A percentile compares a stretch with the other conserved stretches of the same genome.
Conservation (phyloP, 2,113 vertebrate species). For the Seriola quinqueradiata region DNA sequence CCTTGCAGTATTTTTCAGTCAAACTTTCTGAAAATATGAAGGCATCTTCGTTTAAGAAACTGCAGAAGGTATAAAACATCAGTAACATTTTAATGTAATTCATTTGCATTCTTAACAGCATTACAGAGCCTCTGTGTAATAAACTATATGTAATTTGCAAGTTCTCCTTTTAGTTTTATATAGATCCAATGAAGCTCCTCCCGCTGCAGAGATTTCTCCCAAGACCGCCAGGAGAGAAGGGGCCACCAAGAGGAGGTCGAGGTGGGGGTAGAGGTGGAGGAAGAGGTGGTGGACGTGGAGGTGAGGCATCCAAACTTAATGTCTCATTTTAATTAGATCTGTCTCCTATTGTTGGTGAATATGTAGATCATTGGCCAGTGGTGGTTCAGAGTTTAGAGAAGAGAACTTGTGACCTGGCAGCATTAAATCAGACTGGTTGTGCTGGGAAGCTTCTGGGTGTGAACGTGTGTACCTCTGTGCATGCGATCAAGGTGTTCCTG, state of each 20-base stretch:
- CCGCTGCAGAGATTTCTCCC: conserved; percentile 97
- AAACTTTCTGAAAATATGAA: conserved; percentile 99
- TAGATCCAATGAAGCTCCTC: conserved; percentile 95
- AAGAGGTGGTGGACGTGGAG: conserved; percentile 87
- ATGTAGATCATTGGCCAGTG: background rate
- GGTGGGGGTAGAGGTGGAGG: conserved; percentile 89
- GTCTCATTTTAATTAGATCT: background rate
- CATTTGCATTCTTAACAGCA: accelerated
- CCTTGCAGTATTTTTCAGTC: conserved; percentile 95
- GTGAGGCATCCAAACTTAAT: conserved; percentile 34
- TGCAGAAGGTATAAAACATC: conserved; percentile 91
- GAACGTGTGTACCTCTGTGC: background rate
- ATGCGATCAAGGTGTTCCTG: background rate
- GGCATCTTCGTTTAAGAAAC: conserved; percentile 96
- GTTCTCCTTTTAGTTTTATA: conserved; percentile 89
- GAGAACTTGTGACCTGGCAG: background rate
- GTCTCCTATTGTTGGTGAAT: background rate
- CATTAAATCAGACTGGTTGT: too few relatives aligned
- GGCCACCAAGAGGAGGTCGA: conserved; percentile 90
- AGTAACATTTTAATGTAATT: background rate
- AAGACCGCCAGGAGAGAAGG: conserved; percentile 94
- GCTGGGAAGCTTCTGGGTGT: background rate
- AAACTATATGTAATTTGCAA: background rate
- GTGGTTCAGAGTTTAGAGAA: background rate
- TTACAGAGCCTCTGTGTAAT: background rate